phyloP scores from a whole-genome alignment of 1,140 invertebrate genomes.

The Marisa cornuarietis region DNA sequence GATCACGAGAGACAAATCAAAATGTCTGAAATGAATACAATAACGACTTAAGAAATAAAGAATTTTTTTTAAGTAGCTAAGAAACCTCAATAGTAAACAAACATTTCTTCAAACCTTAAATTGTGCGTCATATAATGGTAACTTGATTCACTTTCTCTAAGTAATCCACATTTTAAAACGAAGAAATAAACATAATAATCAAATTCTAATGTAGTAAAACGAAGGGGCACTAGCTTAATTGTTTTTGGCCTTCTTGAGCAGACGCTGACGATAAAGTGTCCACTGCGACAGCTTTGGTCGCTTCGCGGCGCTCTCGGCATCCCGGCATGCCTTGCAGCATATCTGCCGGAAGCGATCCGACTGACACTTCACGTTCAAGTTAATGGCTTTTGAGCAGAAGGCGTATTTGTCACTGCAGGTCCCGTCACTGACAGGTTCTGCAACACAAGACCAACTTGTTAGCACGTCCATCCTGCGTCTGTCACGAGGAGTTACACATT shows the following conservation, averaged over 20 bases:
- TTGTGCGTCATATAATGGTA: too few species aligned
- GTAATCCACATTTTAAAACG: too few species aligned
- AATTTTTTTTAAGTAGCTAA: background rate
- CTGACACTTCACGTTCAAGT: slow-evolving; percentile 11
- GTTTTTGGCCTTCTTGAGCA: background rate
- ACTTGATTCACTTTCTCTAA: too few species aligned
- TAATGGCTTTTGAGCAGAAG: slow-evolving; percentile 3
- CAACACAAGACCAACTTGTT: background rate
- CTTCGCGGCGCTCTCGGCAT: background rate
- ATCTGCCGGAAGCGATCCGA: slow-evolving; percentile 10
- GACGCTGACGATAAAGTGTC: slow-evolving; percentile 6
- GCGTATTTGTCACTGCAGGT: slow-evolving; percentile 17
- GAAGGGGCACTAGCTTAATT: too few species aligned
- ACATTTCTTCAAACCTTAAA: too few species aligned
- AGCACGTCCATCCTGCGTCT: background rate
- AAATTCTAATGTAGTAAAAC: too few species aligned
- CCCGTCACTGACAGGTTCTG: background rate
- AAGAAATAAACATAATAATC: too few species aligned
- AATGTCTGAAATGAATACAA: background rate
- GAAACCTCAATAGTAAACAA: too few species aligned
- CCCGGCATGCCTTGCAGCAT: slow-evolving; percentile 15
- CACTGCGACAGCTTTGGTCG: background rate
- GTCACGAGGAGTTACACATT: background rate
- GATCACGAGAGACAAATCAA: background rate
- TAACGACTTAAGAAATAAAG: background rate